These are phyloP conservation scores for Aptenodytes patagonicus DNA, from an alignment of 2,113 vertebrate genomes.

Conservation along the genomic window DNA sequence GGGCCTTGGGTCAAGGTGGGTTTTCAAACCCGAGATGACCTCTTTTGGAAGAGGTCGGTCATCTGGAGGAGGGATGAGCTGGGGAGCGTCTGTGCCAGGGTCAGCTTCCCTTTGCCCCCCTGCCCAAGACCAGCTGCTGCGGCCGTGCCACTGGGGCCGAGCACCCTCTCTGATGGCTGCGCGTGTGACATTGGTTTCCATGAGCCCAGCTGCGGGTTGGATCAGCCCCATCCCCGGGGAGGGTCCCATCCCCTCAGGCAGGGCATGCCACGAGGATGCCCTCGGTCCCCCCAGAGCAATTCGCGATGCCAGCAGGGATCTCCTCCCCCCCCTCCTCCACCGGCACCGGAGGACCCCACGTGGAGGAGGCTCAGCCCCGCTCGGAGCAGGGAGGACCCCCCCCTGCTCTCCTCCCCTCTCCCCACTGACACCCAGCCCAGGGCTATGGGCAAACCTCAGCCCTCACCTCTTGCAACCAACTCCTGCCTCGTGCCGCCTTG, in stretches of 20 bases:
- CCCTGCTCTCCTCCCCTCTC: neutral
- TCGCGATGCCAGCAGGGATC: neutral
- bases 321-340: neutral
- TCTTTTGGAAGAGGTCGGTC: neutral
- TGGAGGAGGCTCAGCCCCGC: too few relatives aligned
- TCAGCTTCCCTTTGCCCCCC: neutral
- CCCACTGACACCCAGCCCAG: fast-evolving
- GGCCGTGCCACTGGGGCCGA: fast-evolving
- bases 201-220: fast-evolving
- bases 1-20: neutral
- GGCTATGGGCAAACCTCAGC: neutral
- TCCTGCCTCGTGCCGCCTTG: neutral
- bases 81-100: fast-evolving
- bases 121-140: fast-evolving
- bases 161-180: neutral
- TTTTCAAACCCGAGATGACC: neutral
- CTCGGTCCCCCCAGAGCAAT: fast-evolving
- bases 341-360: fast-evolving
- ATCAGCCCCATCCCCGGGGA: neutral
- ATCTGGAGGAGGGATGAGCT: neutral
- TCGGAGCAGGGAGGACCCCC: too few relatives aligned
- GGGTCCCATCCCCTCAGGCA: fast-evolving
- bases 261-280: fast-evolving
- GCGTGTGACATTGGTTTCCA: fast-evolving
- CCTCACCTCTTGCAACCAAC: fast-evolving